Base-by-base conservation (phyloP, 2,797 vertebrate genomes). In the Epinephelus coioides region DNA sequence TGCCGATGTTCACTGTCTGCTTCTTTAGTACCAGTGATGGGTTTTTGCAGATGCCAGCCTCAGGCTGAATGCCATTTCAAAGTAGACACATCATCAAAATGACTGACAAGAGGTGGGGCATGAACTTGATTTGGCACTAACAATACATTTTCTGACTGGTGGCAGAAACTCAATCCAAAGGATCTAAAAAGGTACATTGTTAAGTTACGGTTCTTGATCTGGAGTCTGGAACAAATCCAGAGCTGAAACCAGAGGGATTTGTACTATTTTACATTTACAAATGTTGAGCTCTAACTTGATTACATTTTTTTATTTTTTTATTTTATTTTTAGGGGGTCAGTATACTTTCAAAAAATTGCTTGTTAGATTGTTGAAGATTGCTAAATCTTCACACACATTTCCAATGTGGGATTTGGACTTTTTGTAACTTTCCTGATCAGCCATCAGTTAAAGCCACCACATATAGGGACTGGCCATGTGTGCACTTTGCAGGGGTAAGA, bases 21-120 rank as follows among this genome's bases (percentile, higher is more conserved):
- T 75, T 53, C 82, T 68, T 78, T 72, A 23, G 51, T 61, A 75
- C 47, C 68, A 74, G 51, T 66, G 80, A 87, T 54, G 70, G 66
- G 51, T 75, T 73, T 40, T 60, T 84, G 53, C 74, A 77, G 79
- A 60, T 66, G 78, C 55, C 69, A 59, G 75, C 88, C 78, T 85
- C 17, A 1, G 83, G 82, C 81, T 72, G 51, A 79, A 83, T 55
- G 83, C 53, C 69, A 65, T 86, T 79, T 88, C 59, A 82, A 75
- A 80, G 73, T 12, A 75, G 77, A 86, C 63, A 71, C 73, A 51
- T 61, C 60, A 44, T 89, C 83, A 91, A 56, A 76, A 67, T 85
- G 87, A 92, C 53, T 86, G 88, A 86, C 85, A 88, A 21, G 72
- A 73, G 66, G 40, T 14, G 2, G 53, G 65, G 64, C 73, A 65